Evolutionary conservation across 2,797 vertebrate species (phyloP).

Genomic region (Acrocephalus scirpaceus): DNA sequence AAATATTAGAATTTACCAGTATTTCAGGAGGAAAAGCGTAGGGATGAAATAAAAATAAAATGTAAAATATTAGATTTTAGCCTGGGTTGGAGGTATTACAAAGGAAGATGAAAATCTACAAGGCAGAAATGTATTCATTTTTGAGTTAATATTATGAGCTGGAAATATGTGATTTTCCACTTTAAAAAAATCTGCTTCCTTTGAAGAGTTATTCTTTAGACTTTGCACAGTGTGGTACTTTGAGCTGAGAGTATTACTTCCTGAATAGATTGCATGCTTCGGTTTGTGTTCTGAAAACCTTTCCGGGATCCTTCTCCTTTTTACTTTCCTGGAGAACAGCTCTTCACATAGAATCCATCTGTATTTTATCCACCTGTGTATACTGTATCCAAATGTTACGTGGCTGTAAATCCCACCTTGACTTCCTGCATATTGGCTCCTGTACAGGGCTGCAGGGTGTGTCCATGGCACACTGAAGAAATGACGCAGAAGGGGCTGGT

Average conservation of each 20-base stretch:
- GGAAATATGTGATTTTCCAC: neutral
- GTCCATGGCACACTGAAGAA: neutral
- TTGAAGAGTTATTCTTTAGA: neutral
- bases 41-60: neutral
- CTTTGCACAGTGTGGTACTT: neutral
- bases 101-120: neutral
- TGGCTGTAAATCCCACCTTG: neutral
- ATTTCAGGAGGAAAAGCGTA: neutral
- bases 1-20: neutral
- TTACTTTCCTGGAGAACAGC: neutral
- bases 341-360: neutral
- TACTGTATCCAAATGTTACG: rapidly evolving
- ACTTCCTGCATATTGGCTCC: neutral
- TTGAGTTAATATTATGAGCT: neutral
- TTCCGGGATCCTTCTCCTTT: neutral
- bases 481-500: rapidly evolving
- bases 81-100: neutral
- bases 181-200: neutral
- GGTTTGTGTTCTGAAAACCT: neutral
- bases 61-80: neutral
- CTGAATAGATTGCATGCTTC: neutral
- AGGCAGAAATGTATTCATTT: neutral
- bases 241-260: neutral
- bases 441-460: neutral
- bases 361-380: neutral